A percentile compares a stretch with the other conserved stretches of the same genome.
phyloP scores from a whole-genome alignment of 2,113 vertebrate genomes.

The Anser brachyrhynchus region DNA sequence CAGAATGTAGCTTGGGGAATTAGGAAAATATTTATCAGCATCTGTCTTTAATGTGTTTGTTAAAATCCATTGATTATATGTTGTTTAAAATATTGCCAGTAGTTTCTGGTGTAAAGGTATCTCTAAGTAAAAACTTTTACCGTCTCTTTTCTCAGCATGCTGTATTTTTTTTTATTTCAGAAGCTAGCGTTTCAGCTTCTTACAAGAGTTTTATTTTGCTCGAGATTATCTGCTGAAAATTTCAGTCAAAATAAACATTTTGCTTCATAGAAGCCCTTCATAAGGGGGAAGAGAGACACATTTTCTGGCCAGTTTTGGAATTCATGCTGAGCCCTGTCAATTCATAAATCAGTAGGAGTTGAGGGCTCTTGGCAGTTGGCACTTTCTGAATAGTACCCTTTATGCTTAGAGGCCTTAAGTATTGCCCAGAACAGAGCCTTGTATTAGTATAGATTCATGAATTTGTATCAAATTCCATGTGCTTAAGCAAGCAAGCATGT shows the following conservation, averaged over 20 bases:
- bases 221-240: not conserved
- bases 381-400: conserved; percentile 40
- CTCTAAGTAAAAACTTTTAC: not conserved
- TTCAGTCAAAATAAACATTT: not conserved
- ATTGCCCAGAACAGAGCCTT: not conserved
- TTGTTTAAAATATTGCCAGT: not conserved
- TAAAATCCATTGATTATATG: not conserved
- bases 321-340: conserved; percentile 8
- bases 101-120: not conserved
- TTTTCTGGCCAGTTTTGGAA: not conserved
- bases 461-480: not conserved
- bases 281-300: not conserved
- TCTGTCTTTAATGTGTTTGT: not conserved
- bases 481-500: not conserved
- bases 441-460: not conserved
- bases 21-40: not conserved
- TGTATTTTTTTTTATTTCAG: not conserved
- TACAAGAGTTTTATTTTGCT: not conserved
- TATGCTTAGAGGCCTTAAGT: not conserved
- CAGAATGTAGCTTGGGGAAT: not conserved
- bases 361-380: conserved; percentile 40
- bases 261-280: not conserved
- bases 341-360: not conserved
- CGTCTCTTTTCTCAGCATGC: not conserved
- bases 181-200: not conserved